Conservation (phyloP, 2,888 invertebrate genomes). For the Sialis lutaria region DNA sequence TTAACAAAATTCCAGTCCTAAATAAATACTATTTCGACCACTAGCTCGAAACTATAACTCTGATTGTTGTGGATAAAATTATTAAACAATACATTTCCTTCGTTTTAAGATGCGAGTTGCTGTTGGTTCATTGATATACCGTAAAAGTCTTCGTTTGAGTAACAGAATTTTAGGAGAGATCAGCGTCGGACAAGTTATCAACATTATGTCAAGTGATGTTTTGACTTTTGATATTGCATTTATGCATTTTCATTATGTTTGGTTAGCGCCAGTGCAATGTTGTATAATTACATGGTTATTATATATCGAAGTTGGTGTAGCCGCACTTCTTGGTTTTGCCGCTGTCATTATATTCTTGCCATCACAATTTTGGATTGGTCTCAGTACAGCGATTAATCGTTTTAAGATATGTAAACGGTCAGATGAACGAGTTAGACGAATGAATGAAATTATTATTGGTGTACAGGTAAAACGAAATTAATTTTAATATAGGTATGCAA, state of each 20-base stretch:
- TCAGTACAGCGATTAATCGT: constrained; percentile 29
- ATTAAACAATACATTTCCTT: too few species aligned
- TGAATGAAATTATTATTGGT: constrained; percentile 77
- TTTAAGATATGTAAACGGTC: constrained; percentile 54
- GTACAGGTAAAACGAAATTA: constrained; percentile 34
- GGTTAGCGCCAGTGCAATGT: constrained; percentile 52
- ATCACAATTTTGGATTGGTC: constrained; percentile 36
- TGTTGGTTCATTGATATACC: constrained; percentile 52
- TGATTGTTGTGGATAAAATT: too few species aligned
- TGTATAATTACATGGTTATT: constrained; percentile 38
- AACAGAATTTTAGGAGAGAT: constrained; percentile 48
- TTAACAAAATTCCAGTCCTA: too few species aligned
- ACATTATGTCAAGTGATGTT: constrained; percentile 61
- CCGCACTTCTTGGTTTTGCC: constrained; percentile 29
- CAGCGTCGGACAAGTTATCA: constrained; percentile 41
- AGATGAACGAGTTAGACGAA: constrained; percentile 66
- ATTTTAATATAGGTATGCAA: too few species aligned
- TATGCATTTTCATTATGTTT: constrained; percentile 51
- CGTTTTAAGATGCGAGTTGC: constrained; percentile 56
- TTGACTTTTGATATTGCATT: constrained; percentile 51
- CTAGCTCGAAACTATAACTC: too few species aligned
- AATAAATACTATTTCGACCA: too few species aligned
- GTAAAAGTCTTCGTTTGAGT: constrained; percentile 53
- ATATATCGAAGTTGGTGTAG: constrained; percentile 25
- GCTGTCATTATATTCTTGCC: constrained; percentile 40